Base-by-base conservation (phyloP, 2,113 vertebrate species). In the Nettapus auritus region DNA sequence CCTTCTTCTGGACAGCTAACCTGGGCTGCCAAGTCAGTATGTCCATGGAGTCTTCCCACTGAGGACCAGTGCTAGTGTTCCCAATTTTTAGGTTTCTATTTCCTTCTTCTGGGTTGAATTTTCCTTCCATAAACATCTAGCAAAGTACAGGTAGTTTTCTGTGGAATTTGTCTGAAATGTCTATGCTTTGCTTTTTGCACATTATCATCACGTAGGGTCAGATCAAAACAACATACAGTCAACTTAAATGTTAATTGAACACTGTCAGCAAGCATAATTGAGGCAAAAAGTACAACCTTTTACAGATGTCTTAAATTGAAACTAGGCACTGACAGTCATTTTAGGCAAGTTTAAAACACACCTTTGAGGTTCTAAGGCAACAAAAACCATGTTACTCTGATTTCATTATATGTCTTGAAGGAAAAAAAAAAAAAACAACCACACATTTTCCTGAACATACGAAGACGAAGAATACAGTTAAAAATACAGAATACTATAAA, bases 201-300 rank as follows among this genome's bases (percentile, higher is more conserved):
- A 52, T 74, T 62, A 36, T 46, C 17, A 17, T 56, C 64, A 66
- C 0, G 0, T 31, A 73, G 17, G 33, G 55, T 28, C 74, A 83
- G 48, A 86, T 73, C 38, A 86, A 73, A 93, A 60, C 33, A 90
- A 82, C 1, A 0, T 2, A 28, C 36, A 84, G 63, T 33, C 63
- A 73, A 19, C 13, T 82, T 70, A 82, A 60, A 75, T 64, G 59
- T 60, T 82, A 86, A 93, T 38, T 71, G 50, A 83, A 76, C 57
- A 53, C 7, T 71, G 52, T 44, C 73, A 86, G 33, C 13, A 13
- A 80, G 22, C 9, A 68, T n/a, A 89, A 84, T 6, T 69, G 34
- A 69, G 53, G 5, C 75, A 11, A 6, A 28, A 33, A 40, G 36
- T 12, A 31, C 19, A 56, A 90, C 15, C 4, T 88, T 74, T 36